Base-by-base conservation (phyloP, 2,797 vertebrate genomes). In the Rhinophrynus dorsalis region DNA sequence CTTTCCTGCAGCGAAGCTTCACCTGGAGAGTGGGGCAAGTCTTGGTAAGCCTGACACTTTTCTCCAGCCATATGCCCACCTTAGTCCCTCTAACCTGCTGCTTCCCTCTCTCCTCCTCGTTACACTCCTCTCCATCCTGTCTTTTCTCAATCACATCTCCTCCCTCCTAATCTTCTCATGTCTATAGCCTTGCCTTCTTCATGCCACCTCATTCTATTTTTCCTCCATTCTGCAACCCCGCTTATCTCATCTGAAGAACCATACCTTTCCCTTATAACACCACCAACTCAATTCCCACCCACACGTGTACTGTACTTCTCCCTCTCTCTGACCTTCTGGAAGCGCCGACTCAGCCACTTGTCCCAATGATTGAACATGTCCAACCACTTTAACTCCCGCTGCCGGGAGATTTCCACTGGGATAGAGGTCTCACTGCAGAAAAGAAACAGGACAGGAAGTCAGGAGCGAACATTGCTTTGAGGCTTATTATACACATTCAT, bases 321-420 rank as follows among this genome's bases (percentile, higher is more conserved):
- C 3, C 35, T 38, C 64, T 62, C 24, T 45, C 75, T 80, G 77
- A 97, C 95, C 93, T 97, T 96, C 77, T 92, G 93, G 79, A 95
- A 96, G 73, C 92, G 91, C 56, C 94, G 89, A 23, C 87, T 87
- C 56, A 94, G 45, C 95, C 95, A 97, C 66, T 96, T 96, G 80
- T 97, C 95, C 95, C 95, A 97, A 78, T 91, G 84, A 77, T 68
- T 77, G 82, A 97, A 94, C 95, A 96, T 97, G 24, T 97, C 95
- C 30, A 97, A 77, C 95, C 95, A 97, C 64, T 97, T 97, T 76
- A 95, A 85, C 80, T 97, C 95, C 74, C 95, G 84, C 85, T 96
- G 94, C 17, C 95, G 84, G 26, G 93, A 89, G 65, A 97, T 94
- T 37, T 95, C 94, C 75, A 96, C 83, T 0, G 85, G 66, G 71